These are phyloP conservation scores for Melieria crassipennis DNA, from an alignment of 2,888 invertebrate genomes.

Conservation along the genomic window DNA sequence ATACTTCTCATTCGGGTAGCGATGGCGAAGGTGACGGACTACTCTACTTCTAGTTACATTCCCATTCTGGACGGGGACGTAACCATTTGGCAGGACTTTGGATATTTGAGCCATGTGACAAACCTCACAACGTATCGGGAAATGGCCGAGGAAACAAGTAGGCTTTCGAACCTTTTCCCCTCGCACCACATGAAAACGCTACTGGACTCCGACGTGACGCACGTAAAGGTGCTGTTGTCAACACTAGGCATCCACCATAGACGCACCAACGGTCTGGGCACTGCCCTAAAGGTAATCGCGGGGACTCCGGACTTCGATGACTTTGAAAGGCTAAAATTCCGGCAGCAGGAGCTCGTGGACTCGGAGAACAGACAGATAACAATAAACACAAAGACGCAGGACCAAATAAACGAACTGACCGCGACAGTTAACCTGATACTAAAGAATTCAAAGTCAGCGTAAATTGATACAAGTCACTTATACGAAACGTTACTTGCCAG, in stretches of 20 bases:
- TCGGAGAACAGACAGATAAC: slow-evolving; percentile 14
- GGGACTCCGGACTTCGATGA: slow-evolving; percentile 24
- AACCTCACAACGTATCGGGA: slow-evolving; percentile 5
- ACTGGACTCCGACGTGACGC: slow-evolving; percentile 7
- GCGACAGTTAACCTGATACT: background rate
- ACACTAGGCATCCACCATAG: slow-evolving; percentile 13
- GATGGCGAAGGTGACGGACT: background rate
- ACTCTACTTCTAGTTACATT: slow-evolving; percentile 12
- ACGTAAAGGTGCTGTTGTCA: slow-evolving; percentile 10
- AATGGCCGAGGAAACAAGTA: background rate
- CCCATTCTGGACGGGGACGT: slow-evolving; percentile 9
- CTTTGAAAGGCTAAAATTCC: background rate
- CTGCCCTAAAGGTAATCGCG: slow-evolving; percentile 7
- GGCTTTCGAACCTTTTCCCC: background rate
- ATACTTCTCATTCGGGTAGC: background rate
- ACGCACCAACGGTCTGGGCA: background rate
- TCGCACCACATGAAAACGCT: slow-evolving; percentile 2
- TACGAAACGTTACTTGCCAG: background rate
- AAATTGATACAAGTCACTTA: background rate
- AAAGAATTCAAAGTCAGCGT: background rate
- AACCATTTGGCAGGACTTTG: slow-evolving; percentile 7
- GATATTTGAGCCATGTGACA: slow-evolving; percentile 4
- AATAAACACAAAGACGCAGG: slow-evolving; percentile 10
- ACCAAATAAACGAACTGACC: slow-evolving; percentile 10
- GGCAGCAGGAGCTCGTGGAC: slow-evolving; percentile 6